Base-by-base conservation (phyloP, 2,888 invertebrate species). In the Ophion slaviceki region DNA sequence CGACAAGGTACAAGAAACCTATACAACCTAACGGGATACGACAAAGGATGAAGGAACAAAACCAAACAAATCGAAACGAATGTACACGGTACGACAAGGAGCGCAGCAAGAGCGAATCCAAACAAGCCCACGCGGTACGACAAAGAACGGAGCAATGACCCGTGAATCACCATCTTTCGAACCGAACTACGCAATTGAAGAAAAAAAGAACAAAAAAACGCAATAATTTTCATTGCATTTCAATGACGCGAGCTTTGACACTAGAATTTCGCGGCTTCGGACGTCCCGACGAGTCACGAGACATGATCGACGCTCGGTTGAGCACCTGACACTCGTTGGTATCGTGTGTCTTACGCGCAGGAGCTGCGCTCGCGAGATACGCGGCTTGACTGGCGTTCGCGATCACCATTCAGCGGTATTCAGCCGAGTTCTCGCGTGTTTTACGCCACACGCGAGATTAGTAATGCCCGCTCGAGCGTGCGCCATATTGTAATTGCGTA, bases 401-500 rank as follows among this genome's bases (percentile, higher is more conserved):
- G 53, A 53, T 17, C 53, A 53, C 10, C 47, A 8, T 10, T 53
- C 53, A 17, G 53, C 14, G 17, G 17, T 53, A 14, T 53, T 53
- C 11, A 17, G 17, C 17, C 14, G 14, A 14, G 17, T 53, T 53
- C 53, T 53, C 53, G 17, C 53, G 53, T 53, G 45, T 80, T 53
- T 53, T 6, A 59, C 62, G 75, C 45, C 45, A 14, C 10, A 76
- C 66, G 20, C 66, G 62, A 68, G 72, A 24, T 74, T 32, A 64
- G 57, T 36, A 32, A 59, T 75, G 20, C 68, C 40, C 78, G 82
- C 32, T 84, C 62, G 62, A 59, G 72, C 79, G 64, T 67, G 45
- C 62, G 67, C 84, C 84, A 86, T 84, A 53, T 72, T 74, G 75
- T 36, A 80, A 68, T 82, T 80, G 64, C 85, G 83, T 85, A 83